Evolutionary conservation across 2,797 vertebrate genomes (phyloP).

Genomic region (Takifugu rubripes): DNA sequence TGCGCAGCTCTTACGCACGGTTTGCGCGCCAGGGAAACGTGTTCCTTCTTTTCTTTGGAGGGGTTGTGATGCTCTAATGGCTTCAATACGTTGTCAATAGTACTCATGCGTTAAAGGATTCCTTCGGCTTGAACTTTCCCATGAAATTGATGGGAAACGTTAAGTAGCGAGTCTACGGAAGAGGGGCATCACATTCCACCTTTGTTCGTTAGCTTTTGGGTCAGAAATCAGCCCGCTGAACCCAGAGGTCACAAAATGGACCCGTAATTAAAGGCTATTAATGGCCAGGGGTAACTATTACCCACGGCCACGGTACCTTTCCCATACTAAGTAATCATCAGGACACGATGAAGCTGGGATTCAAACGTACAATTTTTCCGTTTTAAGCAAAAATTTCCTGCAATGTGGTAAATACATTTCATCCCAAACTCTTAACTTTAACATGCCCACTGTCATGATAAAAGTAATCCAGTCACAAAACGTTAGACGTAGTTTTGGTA

Average conservation of each 20-base stretch:
- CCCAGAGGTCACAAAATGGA: conserved; percentile 77
- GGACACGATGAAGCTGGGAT: not conserved
- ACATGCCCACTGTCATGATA: not conserved
- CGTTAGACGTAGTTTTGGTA: not conserved
- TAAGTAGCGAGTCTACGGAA: conserved; percentile 61
- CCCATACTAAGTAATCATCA: conserved; percentile 64
- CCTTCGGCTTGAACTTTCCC: conserved; percentile 63
- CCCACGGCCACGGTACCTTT: conserved; percentile 52
- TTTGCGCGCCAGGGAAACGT: not conserved
- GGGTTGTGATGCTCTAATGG: conserved; percentile 52
- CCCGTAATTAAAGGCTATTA: conserved; percentile 77
- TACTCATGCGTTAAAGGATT: conserved; percentile 48
- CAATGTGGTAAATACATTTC: not conserved
- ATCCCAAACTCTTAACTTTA: not conserved
- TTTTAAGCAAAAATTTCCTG: no score
- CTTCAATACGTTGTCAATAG: conserved; percentile 70
- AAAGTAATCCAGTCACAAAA: not conserved
- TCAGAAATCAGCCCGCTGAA: conserved; percentile 76
- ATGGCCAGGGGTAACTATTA: conserved; percentile 65
- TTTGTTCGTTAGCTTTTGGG: conserved; percentile 71
- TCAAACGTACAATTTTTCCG: no score
- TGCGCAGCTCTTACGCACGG: not conserved
- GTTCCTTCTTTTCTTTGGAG: conserved; percentile 1
- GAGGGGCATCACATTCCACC: conserved; percentile 71
- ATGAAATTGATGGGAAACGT: conserved; percentile 71